Conservation (phyloP, 1,140 invertebrate species). For the Heliconius melpomene region DNA sequence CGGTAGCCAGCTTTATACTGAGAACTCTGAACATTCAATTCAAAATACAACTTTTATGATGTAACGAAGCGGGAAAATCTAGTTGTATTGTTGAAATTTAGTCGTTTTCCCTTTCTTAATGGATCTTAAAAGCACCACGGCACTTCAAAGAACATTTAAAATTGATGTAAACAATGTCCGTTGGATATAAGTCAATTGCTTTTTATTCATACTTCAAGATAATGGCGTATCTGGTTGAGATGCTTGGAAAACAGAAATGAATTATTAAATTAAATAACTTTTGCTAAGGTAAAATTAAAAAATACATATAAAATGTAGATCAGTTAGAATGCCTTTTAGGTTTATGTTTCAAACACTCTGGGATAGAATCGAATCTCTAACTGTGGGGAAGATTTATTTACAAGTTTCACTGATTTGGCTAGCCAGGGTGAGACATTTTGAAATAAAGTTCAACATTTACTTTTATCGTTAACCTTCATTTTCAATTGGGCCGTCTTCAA, state of each 20-base stretch:
- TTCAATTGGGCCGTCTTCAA: no score
- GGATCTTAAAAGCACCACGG: conserved; percentile 22
- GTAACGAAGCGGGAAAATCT: conserved; percentile 29
- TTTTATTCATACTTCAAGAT: conserved; percentile 9
- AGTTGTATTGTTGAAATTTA: conserved; percentile 15
- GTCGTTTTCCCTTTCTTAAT: conserved; percentile 22
- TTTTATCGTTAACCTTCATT: no score
- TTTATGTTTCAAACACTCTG: neutral
- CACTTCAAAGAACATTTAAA: conserved; percentile 19
- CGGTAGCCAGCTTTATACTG: conserved; percentile 33
- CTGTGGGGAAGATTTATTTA: no score
- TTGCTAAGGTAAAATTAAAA: neutral
- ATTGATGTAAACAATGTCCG: neutral
- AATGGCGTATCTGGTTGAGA: neutral
- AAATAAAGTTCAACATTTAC: no score
- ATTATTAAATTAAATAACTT: neutral
- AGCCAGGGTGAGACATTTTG: no score
- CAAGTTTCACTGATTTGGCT: no score
- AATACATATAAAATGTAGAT: neutral
- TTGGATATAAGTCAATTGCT: neutral
- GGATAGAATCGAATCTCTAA: no score
- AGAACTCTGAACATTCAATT: conserved; percentile 14
- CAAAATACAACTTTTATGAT: conserved; percentile 19
- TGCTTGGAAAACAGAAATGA: neutral
- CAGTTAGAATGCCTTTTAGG: neutral